Evolutionary conservation across 1,140 invertebrate species (phyloP), one percentile per base, ranked within the genome.

Genomic region (Cylas formicarius): DNA sequence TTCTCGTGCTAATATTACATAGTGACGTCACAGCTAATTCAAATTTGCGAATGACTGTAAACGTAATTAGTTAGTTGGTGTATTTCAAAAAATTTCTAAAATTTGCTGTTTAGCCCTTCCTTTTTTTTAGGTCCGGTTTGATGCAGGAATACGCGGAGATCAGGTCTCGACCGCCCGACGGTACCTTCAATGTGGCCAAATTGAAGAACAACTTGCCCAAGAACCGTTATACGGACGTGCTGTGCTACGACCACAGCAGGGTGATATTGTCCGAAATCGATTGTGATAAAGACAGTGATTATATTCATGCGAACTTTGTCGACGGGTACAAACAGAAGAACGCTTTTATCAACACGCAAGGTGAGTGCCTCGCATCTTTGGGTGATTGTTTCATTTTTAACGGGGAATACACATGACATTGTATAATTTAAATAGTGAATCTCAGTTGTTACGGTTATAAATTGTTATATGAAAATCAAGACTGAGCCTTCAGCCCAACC

Each of bases 251-350:
- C 69, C 90, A 96, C 64, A 89, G 86, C 59, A 75, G 93, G 56
- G 93, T 98, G 29, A 76, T 84, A 39, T 70, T 98, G 17, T 73
- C 81, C 56, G 66, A 79, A 29, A 78, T 86, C 47, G 78, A 77
- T 28, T 74, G 76, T 45, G 88, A 93, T 52, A 72, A 80, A 10
- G 76, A 76, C 45, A 82, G 84, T 24, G 92, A 96, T 71, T 97
- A 97, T 61, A 95, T 97, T 60, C 96, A 98, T 73, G 94, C 92
- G 19, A 97, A 97, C 75, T 97, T 86, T 71, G 92, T 97, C 19
- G 93, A 97, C 72, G 93, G 94, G 3, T 98, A 97, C 68, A 91
- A 91, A 66, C 92, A 97, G 66, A 93, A 91, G 61, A 93, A 94
- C 72, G 92, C 93, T 28, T 98, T 94, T 67, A 97, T 98, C 63